A percentile compares a stretch with the other conserved stretches of the same genome.
phyloP scores from a whole-genome alignment of 2,888 invertebrate species.

The Alloplasta piceator region DNA sequence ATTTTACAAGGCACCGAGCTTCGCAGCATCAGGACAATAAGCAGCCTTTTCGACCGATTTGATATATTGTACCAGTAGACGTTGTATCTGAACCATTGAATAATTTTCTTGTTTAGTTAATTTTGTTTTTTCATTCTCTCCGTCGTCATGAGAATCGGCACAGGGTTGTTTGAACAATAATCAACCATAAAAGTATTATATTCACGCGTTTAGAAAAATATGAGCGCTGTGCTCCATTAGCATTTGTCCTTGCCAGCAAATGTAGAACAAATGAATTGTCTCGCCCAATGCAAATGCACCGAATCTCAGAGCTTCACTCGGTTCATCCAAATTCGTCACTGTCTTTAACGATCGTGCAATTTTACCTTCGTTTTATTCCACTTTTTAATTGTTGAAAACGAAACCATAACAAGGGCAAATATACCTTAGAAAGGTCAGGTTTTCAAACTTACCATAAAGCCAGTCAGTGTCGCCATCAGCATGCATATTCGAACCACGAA shows the following conservation, averaged over 20 bases:
- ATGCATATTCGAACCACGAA: conserved; percentile 41
- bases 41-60: not conserved
- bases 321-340: conserved; percentile 52
- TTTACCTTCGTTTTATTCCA: not conserved
- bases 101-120: no score
- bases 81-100: conserved; percentile 9
- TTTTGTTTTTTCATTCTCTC: no score
- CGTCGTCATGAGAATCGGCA: no score
- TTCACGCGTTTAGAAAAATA: conserved; percentile 55
- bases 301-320: conserved; percentile 51
- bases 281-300: conserved; percentile 52
- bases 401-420: no score
- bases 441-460: conserved; percentile 53
- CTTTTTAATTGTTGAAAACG: no score
- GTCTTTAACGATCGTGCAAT: conserved; percentile 22
- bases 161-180: no score
- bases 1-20: conserved; percentile 32
- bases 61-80: conserved; percentile 42
- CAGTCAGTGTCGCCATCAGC: conserved; percentile 57
- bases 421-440: no score
- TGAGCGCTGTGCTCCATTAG: conserved; percentile 59
- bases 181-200: not conserved
- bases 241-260: conserved; percentile 58
- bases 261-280: conserved; percentile 54
- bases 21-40: conserved; percentile 33